These are phyloP conservation scores for Onthophagus taurus DNA, from an alignment of 1,140 invertebrate species.

Conservation along the genomic window DNA sequence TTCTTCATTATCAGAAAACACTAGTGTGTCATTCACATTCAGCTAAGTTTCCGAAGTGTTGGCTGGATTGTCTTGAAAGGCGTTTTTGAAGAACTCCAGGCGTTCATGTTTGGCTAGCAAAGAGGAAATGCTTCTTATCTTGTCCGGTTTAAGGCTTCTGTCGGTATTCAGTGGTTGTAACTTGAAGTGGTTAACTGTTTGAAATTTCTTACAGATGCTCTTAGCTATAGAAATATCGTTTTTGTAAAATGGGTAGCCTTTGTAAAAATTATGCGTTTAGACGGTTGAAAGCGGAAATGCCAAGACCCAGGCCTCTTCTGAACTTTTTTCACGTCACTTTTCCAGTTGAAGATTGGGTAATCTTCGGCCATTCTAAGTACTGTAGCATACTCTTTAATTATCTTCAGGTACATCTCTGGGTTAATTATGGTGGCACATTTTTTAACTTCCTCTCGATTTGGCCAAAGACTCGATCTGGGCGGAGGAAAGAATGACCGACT, in stretches of 20 bases:
- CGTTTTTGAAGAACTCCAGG: slow-evolving; percentile 5
- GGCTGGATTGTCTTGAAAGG: slow-evolving; percentile 4
- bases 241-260: not conserved
- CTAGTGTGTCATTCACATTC: not conserved
- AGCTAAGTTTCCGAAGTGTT: slow-evolving; percentile 1
- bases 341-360: slow-evolving; percentile 1
- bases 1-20: not conserved
- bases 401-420: slow-evolving; percentile 4
- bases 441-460: slow-evolving; percentile 5
- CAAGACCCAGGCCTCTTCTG: not conserved
- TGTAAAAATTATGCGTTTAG: slow-evolving; percentile 5
- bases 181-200: not conserved
- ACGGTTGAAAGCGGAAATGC: slow-evolving; percentile 1
- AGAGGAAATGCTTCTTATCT: slow-evolving; percentile 9
- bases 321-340: not conserved
- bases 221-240: slow-evolving; percentile 1
- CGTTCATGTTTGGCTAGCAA: not conserved
- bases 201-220: not conserved
- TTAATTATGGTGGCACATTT: slow-evolving; percentile 2
- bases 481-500: slow-evolving; percentile 6
- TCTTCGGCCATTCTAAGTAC: slow-evolving; percentile 5
- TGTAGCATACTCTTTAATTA: slow-evolving; percentile 5
- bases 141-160: slow-evolving; percentile 8
- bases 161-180: slow-evolving; percentile 5
- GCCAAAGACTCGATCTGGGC: slow-evolving; percentile 1